Evolutionary conservation across 2,888 invertebrate genomes (phyloP).

Genomic region (Oscheius sp.): DNA sequence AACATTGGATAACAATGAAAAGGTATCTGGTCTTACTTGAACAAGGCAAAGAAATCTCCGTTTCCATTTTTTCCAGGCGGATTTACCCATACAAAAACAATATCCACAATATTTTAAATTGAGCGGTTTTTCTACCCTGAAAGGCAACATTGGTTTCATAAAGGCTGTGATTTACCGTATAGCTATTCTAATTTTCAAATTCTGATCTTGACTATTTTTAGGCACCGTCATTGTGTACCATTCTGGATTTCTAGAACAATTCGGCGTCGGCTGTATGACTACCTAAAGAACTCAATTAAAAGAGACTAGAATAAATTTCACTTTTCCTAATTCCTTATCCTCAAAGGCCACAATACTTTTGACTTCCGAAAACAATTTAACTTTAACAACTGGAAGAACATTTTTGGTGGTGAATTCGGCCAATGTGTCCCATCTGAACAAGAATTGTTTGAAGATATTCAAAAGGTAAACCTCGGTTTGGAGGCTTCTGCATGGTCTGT

Average conservation of each 20-base stretch:
- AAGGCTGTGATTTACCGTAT: slow-evolving; percentile 76
- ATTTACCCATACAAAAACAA: slow-evolving; percentile 81
- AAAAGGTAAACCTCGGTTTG: slow-evolving; percentile 80
- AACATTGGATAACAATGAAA: not conserved
- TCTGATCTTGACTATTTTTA: slow-evolving; percentile 93
- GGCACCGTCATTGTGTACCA: slow-evolving; percentile 98
- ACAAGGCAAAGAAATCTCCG: slow-evolving; percentile 96
- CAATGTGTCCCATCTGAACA: slow-evolving; percentile 95
- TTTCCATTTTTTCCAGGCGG: slow-evolving; percentile 99
- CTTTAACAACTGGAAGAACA: slow-evolving; percentile 94
- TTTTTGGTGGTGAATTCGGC: slow-evolving; percentile 98
- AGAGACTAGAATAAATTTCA: slow-evolving; percentile 36
- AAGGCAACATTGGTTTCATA: not conserved
- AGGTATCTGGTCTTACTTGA: slow-evolving; percentile 80
- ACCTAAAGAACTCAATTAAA: slow-evolving; percentile 71
- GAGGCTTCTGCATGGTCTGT: slow-evolving; percentile 99
- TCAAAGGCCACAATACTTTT: slow-evolving; percentile 96
- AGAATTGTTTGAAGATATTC: too few species aligned
- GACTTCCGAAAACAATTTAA: slow-evolving; percentile 94
- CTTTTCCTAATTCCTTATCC: slow-evolving; percentile 95
- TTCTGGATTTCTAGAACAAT: slow-evolving; percentile 79
- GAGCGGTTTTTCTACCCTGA: slow-evolving; percentile 91
- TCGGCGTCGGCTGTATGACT: slow-evolving; percentile 79
- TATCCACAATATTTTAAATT: slow-evolving; percentile 98
- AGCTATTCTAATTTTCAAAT: slow-evolving; percentile 94